Conservation (phyloP, 2,113 vertebrate species). For the Symphodus melops region DNA sequence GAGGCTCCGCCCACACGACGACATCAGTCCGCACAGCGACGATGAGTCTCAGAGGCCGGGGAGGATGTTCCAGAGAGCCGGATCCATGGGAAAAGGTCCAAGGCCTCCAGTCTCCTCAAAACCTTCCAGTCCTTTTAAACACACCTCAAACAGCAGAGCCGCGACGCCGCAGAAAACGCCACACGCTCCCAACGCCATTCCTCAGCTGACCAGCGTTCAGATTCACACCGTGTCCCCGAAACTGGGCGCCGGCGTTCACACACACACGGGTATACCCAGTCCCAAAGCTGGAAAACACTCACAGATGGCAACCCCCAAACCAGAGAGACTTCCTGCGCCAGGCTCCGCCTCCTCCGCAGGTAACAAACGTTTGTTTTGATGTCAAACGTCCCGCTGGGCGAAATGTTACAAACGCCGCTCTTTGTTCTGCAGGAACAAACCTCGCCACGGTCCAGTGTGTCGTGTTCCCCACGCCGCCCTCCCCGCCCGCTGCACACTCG, state of each 20-base stretch:
- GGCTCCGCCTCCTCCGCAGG: constrained; percentile 29
- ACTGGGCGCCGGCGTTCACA: constrained; percentile 14
- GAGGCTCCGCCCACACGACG: background rate
- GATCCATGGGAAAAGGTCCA: constrained; percentile 60
- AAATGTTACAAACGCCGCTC: background rate
- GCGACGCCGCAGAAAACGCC: constrained; percentile 44
- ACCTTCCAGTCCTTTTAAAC: constrained; percentile 74
- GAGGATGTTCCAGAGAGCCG: constrained; percentile 48
- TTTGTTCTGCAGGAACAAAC: constrained; percentile 33
- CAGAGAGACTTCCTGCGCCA: constrained; percentile 44
- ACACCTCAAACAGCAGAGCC: constrained; percentile 57
- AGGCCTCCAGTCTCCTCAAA: constrained; percentile 62
- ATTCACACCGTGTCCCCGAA: constrained; percentile 60
- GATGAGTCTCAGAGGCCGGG: constrained; percentile 53
- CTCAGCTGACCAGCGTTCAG: constrained; percentile 61
- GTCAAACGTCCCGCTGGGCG: too few relatives aligned
- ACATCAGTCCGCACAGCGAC: constrained; percentile 62
- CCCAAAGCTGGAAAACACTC: constrained; percentile 19
- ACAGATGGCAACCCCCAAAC: constrained; percentile 39
- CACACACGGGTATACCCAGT: constrained; percentile 11
- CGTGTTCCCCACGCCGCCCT: constrained; percentile 53
- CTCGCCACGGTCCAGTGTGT: constrained; percentile 55
- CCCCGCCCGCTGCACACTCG: constrained; percentile 35
- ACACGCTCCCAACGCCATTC: constrained; percentile 56
- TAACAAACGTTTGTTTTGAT: constrained; percentile 26